Percentiles rank a stretch among this genome's conserved stretches.
These are phyloP conservation scores for Peromyscus eremicus DNA, from an alignment of 2,797 vertebrate genomes.

Conservation along the genomic window DNA sequence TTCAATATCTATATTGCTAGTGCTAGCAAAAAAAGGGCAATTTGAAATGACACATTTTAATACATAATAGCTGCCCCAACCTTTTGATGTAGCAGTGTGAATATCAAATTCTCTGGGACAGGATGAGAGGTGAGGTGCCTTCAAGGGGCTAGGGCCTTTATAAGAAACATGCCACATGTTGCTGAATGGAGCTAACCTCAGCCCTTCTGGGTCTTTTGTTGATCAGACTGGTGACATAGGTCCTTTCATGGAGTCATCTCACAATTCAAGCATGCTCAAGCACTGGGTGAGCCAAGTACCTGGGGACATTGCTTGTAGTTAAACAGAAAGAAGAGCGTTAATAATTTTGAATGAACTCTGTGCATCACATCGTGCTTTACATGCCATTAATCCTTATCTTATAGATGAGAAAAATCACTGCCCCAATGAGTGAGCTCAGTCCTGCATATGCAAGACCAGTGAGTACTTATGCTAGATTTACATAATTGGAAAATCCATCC, in stretches of 20 bases:
- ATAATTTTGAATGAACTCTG: neutral
- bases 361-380: neutral
- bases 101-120: constrained; percentile 83
- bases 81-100: constrained; percentile 84
- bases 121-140: constrained; percentile 76
- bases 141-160: constrained; percentile 80
- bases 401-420: neutral
- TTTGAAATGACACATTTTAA: constrained; percentile 89
- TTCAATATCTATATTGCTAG: constrained; percentile 88
- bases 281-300: neutral
- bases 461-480: constrained; percentile 13
- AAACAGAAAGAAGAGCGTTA: neutral
- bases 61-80: constrained; percentile 84
- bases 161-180: neutral
- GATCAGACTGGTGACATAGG: constrained; percentile 54
- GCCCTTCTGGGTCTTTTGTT: constrained; percentile 34
- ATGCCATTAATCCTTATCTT: neutral
- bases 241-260: constrained; percentile 16
- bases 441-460: neutral
- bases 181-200: constrained; percentile 42
- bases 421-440: neutral
- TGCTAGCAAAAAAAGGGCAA: constrained; percentile 85
- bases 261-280: constrained; percentile 26
- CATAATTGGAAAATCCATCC: constrained; percentile 5
- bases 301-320: neutral